phyloP scores from a whole-genome alignment of 2,797 vertebrate genomes.

The Takifugu ocellatus region DNA sequence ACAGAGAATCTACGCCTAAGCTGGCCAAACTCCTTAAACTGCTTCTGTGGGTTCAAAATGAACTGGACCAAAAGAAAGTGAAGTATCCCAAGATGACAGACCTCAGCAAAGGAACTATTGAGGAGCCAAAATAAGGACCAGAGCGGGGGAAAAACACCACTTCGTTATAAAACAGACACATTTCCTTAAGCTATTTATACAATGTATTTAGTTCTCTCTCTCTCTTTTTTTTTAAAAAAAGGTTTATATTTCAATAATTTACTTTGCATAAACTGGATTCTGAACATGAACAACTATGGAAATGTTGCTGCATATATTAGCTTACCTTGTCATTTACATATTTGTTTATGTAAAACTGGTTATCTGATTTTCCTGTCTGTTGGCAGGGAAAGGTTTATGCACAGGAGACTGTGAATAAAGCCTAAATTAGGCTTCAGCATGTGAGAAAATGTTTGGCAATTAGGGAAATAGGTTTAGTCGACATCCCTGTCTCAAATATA shows the following conservation, averaged over 20 bases:
- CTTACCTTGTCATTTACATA: conserved; percentile 60
- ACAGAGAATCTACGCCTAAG: conserved; percentile 96
- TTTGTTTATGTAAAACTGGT: conserved; percentile 59
- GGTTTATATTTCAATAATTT: conserved; percentile 75
- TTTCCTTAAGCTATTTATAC: conserved; percentile 79
- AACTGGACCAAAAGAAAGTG: conserved; percentile 99
- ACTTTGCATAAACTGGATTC: conserved; percentile 65
- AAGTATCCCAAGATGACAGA: conserved; percentile 99
- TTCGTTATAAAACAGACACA: conserved; percentile 64
- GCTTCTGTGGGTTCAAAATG: conserved; percentile 98
- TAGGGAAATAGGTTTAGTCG: conserved; percentile 29
- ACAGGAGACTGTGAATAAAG: conserved; percentile 62
- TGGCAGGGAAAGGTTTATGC: conserved; percentile 71
- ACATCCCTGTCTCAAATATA: conserved; percentile 49
- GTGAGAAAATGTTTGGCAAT: conserved; percentile 43
- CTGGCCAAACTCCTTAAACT: conserved; percentile 97
- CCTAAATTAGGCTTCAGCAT: conserved; percentile 73
- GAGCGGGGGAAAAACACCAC: conserved; percentile 14
- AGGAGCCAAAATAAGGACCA: conserved; percentile 90
- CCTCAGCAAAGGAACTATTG: conserved; percentile 97
- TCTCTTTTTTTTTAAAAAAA: conserved; percentile 62
- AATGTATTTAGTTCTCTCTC: conserved; percentile 68
- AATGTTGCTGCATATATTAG: conserved; percentile 51
- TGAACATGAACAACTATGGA: conserved; percentile 59
- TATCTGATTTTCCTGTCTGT: conserved; percentile 73